A percentile compares a stretch with the other conserved stretches of the same genome.
Evolutionary conservation across 2,888 invertebrate species (phyloP).

Genomic region (Spodoptera littoralis): DNA sequence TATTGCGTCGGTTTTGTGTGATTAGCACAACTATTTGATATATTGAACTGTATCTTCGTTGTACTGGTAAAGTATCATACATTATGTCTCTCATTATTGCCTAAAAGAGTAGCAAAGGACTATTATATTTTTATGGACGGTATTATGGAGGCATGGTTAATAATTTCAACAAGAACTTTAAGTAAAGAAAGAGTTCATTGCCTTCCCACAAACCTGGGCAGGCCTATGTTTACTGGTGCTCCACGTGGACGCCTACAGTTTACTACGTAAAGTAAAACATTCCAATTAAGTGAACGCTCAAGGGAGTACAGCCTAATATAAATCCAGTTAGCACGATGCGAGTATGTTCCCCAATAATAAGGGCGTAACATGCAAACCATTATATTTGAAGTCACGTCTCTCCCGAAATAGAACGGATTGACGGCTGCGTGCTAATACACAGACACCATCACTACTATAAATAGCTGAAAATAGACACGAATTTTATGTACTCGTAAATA

Average conservation of each 20-base stretch:
- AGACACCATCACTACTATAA: constrained; percentile 27
- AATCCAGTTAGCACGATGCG: not conserved
- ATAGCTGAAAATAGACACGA: constrained; percentile 31
- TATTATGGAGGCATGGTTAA: too few relatives aligned
- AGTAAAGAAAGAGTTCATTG: too few relatives aligned
- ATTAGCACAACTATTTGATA: not conserved
- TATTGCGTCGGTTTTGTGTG: not conserved
- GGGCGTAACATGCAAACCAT: constrained; percentile 34
- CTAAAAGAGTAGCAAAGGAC: too few relatives aligned
- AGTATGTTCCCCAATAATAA: constrained; percentile 29
- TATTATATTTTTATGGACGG: too few relatives aligned
- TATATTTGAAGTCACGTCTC: constrained; percentile 39
- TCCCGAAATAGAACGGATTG: constrained; percentile 38
- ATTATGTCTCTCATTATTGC: too few relatives aligned
- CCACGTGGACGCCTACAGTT: not conserved
- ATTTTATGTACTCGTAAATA: constrained; percentile 22
- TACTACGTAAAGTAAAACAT: constrained; percentile 11
- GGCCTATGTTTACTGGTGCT: too few relatives aligned
- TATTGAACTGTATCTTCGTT: too few relatives aligned
- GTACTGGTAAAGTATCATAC: too few relatives aligned
- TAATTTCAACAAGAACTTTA: too few relatives aligned
- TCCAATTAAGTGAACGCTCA: constrained; percentile 15
- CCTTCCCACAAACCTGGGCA: too few relatives aligned
- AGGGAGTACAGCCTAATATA: constrained; percentile 17
- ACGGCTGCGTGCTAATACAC: constrained; percentile 36